Evolutionary conservation across 2,888 invertebrate genomes (phyloP).

Genomic region (Meta bourneti): DNA sequence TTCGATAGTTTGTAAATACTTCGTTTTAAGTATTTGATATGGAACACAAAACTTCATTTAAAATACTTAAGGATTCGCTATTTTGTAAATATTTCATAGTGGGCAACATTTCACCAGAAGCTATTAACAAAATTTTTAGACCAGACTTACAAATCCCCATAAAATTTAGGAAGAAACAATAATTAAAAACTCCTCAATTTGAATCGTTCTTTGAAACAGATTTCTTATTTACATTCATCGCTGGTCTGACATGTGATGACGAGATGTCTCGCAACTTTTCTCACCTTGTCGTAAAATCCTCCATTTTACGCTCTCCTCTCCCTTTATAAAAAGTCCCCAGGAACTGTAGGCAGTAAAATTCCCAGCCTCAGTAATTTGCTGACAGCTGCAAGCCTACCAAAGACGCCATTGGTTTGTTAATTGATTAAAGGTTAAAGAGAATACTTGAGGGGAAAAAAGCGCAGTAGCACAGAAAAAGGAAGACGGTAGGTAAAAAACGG

Average conservation of each 20-base stretch:
- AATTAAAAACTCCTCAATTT: too few species aligned
- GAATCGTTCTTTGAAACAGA: too few species aligned
- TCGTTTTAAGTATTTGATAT: too few species aligned
- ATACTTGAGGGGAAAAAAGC: slow-evolving; percentile 1
- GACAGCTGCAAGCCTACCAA: slow-evolving; percentile 66
- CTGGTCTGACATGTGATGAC: neutral
- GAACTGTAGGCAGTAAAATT: neutral
- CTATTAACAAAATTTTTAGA: too few species aligned
- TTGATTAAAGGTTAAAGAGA: slow-evolving; percentile 72
- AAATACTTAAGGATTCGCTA: too few species aligned
- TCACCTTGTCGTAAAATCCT: slow-evolving; percentile 5
- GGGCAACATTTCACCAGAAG: too few species aligned
- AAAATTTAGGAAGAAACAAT: too few species aligned
- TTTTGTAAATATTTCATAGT: too few species aligned
- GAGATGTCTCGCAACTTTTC: neutral
- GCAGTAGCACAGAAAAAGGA: slow-evolving; percentile 15
- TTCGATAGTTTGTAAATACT: too few species aligned
- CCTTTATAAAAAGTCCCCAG: neutral
- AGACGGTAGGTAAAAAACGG: slow-evolving; percentile 22
- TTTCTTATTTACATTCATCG: neutral
- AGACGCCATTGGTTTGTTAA: slow-evolving; percentile 59
- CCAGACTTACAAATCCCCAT: too few species aligned
- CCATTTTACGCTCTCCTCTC: neutral
- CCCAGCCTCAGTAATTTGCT: slow-evolving; percentile 68
- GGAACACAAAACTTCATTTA: too few species aligned